Conservation (phyloP, 1,140 invertebrate species). For the Drosophila mauritiana region DNA sequence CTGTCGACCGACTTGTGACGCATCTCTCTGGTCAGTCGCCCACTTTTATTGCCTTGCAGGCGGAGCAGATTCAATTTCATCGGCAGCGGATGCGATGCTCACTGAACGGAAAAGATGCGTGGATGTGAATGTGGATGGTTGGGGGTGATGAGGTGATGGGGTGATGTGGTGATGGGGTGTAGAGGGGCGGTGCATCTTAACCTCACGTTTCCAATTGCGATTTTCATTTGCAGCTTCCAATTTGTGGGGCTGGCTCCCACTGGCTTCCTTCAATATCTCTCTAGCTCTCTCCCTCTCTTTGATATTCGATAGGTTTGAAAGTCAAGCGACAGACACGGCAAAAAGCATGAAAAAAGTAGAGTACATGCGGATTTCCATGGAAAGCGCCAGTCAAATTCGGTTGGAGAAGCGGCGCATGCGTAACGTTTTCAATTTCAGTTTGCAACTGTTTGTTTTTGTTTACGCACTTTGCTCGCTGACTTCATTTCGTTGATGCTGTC, state of each 20-base stretch:
- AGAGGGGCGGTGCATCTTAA: slow-evolving; percentile 15
- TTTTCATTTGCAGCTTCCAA: slow-evolving; percentile 61
- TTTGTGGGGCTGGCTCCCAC: slow-evolving; percentile 5
- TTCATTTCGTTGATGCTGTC: background rate
- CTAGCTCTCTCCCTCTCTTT: slow-evolving; percentile 29
- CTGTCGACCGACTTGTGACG: slow-evolving; percentile 70
- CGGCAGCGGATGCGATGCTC: slow-evolving; percentile 25
- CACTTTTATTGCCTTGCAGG: slow-evolving; percentile 74
- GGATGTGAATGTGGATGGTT: background rate
- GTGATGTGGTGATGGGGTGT: too few species aligned
- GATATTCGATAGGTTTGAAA: slow-evolving; percentile 74
- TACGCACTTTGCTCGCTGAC: slow-evolving; percentile 28
- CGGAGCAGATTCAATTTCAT: slow-evolving; percentile 42
- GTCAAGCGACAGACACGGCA: slow-evolving; percentile 37
- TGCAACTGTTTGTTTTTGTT: slow-evolving; percentile 35
- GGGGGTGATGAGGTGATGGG: background rate
- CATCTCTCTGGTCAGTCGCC: slow-evolving; percentile 53
- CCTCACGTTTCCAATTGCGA: slow-evolving; percentile 76
- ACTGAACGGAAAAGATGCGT: slow-evolving; percentile 31
- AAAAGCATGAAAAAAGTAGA: background rate
- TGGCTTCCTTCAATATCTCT: slow-evolving; percentile 9
- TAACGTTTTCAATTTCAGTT: slow-evolving; percentile 83
- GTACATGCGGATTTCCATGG: slow-evolving; percentile 18
- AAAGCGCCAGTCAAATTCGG: slow-evolving; percentile 33
- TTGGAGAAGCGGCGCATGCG: slow-evolving; percentile 69